Evolutionary conservation across 2,113 vertebrate genomes (phyloP).

Genomic region (Pristiophorus japonicus): DNA sequence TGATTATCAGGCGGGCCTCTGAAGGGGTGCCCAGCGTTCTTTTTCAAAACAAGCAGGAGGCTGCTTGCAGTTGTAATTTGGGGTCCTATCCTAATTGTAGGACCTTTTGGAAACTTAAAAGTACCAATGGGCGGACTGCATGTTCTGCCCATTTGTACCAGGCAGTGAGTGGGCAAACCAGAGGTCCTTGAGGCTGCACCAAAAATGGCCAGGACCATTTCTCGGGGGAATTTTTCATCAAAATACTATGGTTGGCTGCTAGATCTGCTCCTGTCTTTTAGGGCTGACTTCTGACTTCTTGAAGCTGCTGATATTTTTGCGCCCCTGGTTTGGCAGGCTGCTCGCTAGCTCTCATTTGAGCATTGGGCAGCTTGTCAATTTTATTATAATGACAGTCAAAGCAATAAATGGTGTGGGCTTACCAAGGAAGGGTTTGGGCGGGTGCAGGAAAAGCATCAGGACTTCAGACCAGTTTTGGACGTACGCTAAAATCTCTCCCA

Average conservation of each 20-base stretch:
- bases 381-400: background rate
- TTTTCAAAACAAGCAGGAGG: background rate
- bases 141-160: background rate
- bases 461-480: background rate
- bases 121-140: background rate
- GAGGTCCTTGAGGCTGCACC: background rate
- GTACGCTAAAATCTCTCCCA: background rate
- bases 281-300: background rate
- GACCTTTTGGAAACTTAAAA: background rate
- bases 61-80: background rate
- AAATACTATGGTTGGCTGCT: background rate
- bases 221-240: background rate
- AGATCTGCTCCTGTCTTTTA: background rate
- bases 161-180: background rate
- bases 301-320: background rate
- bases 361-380: background rate
- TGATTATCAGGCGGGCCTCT: background rate
- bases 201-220: background rate
- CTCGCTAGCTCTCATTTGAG: background rate
- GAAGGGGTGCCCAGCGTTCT: background rate
- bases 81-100: background rate
- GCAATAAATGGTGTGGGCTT: background rate
- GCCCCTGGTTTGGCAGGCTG: background rate
- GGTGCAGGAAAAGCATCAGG: background rate
- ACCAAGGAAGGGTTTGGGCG: background rate